phyloP scores from a whole-genome alignment of 2,113 vertebrate species.

The Cyrtonyx montezumae region DNA sequence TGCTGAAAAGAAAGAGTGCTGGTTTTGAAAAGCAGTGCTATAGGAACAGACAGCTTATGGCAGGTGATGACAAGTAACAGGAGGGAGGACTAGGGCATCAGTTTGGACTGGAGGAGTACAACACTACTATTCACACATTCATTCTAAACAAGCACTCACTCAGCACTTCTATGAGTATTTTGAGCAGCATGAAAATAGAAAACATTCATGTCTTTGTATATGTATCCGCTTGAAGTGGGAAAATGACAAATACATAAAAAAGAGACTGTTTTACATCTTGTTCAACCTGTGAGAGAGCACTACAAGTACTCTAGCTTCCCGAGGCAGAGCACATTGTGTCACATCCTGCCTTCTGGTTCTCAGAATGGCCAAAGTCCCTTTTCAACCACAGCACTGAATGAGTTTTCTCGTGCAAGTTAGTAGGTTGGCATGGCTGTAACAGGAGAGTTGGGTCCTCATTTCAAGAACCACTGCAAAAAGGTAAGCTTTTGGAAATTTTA shows the following conservation, averaged over 20 bases:
- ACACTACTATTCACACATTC: neutral
- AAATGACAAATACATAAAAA: neutral
- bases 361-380: neutral
- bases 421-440: neutral
- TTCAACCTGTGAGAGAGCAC: neutral
- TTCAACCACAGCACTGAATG: neutral
- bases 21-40: neutral
- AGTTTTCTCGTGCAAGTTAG: neutral
- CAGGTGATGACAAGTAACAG: neutral
- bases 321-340: rapidly evolving
- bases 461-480: neutral
- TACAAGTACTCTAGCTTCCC: neutral
- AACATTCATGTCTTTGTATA: neutral
- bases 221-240: neutral
- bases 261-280: neutral
- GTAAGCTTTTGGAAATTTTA: neutral
- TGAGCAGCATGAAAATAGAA: neutral
- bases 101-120: neutral
- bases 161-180: neutral
- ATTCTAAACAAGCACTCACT: neutral
- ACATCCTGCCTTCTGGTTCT: neutral
- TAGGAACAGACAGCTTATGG: neutral
- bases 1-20: neutral
- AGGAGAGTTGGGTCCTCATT: neutral
- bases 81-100: neutral